Percentiles rank a stretch among this genome's conserved stretches.
phyloP scores from a whole-genome alignment of 1,140 invertebrate genomes.

The Drosophila willistoni region DNA sequence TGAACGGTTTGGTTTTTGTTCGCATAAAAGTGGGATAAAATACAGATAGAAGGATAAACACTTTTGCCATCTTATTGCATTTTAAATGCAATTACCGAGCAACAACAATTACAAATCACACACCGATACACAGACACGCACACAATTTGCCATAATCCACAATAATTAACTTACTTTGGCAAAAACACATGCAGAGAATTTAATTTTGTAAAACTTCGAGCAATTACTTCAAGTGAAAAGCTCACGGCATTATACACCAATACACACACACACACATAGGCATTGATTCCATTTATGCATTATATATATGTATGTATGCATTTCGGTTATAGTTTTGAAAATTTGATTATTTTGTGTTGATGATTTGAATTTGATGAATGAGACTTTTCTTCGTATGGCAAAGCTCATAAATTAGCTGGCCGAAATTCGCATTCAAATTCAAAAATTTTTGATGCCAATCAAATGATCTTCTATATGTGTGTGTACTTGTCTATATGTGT shows the following conservation, averaged over 20 bases:
- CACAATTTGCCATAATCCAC: conserved; percentile 40
- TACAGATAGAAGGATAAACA: conserved; percentile 16
- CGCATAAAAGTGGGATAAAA: conserved; percentile 40
- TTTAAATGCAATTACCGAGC: conserved; percentile 52
- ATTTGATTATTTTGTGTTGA: conserved; percentile 4
- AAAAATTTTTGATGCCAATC: conserved; percentile 41
- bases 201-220: conserved; percentile 19
- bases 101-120: conserved; percentile 49
- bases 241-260: neutral
- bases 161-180: conserved; percentile 35
- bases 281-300: neutral
- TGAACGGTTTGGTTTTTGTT: conserved; percentile 60
- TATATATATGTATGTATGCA: neutral
- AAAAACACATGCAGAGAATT: conserved; percentile 9
- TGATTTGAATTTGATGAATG: conserved; percentile 14
- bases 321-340: conserved; percentile 5
- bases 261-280: neutral
- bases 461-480: conserved; percentile 35
- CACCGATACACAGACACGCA: neutral
- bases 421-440: conserved; percentile 9
- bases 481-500: neutral
- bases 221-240: conserved; percentile 6
- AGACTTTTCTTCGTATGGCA: conserved; percentile 1
- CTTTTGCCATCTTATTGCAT: conserved; percentile 41
- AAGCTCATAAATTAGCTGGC: conserved; percentile 28